Base-by-base conservation (phyloP, 2,888 invertebrate species). In the Diarsia brunnea region DNA sequence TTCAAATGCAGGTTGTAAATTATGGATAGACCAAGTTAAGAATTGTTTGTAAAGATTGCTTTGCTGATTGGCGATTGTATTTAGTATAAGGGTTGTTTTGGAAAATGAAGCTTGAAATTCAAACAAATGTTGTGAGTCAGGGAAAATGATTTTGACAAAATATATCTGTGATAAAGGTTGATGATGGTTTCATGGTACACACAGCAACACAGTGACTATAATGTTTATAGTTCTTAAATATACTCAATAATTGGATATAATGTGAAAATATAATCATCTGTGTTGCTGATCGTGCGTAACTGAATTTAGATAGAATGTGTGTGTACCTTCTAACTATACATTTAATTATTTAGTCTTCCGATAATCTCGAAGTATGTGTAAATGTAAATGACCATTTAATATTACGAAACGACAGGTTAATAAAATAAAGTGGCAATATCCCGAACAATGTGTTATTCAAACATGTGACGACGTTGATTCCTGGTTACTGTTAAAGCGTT, bases 101-200 rank as follows among this genome's bases (percentile, higher is more conserved):
- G 74, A 81, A 79, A 65, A 78, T 78, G 84, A 85, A 86, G 84
- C 71, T 80, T 78, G 73, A 73, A 85, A 87, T 84, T 87, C 64
- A 69, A 75, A 80, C 79, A 77, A 86, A 82, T 77, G 74, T 73
- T 80, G 80, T 80, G 83, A 82, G 82, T 85, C 75, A 80, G 77
- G 76, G 69, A 80, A 86, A 85, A 83, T 83, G 73, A 78, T 85
- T 88, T 87, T 81, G 86, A 82, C 79, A 87, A 89, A 86, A 88
- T 88, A 85, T 89, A 92, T 92, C 92, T 92, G 92, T 92, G 92
- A 92, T 92, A 92, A 89, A 88, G 89, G 88, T 89, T 89, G 89
- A 89, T 90, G 88, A 87, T 91, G 84, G 89, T 89, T 89, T 89
- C 81, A 88, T 87, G 88, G 88, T 89, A 88, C 89, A 88, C 81